Evolutionary conservation across 1,140 invertebrate genomes (phyloP).

Genomic region (Drosophila leontia): DNA sequence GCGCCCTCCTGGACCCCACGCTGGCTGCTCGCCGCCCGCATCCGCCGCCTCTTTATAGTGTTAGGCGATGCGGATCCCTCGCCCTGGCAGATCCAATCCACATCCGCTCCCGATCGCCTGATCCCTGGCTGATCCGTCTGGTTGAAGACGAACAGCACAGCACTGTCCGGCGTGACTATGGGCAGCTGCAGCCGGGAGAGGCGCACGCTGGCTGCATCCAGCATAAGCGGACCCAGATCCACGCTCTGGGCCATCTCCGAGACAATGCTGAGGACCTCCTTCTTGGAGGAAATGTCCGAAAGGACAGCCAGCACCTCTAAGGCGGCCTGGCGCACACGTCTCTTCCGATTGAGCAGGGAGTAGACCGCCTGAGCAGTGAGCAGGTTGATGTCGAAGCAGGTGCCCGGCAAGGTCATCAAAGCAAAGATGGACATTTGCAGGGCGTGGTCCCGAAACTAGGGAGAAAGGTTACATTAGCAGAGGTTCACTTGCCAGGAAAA

Average conservation of each 20-base stretch:
- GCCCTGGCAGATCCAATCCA: constrained; percentile 90
- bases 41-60: constrained; percentile 80
- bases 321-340: constrained; percentile 91
- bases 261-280: constrained; percentile 85
- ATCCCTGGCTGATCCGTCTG: constrained; percentile 33
- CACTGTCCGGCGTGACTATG: constrained; percentile 88
- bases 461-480: not conserved
- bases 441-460: constrained; percentile 90
- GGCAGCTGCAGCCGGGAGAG: constrained; percentile 89
- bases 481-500: not conserved
- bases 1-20: not conserved
- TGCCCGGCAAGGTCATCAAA: constrained; percentile 91
- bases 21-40: constrained; percentile 39
- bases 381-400: constrained; percentile 90
- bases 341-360: constrained; percentile 89
- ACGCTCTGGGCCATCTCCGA: constrained; percentile 79
- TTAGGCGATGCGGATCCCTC: constrained; percentile 87
- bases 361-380: constrained; percentile 87
- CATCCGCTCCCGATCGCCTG: constrained; percentile 86
- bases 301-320: constrained; percentile 93
- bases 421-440: constrained; percentile 92
- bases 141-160: constrained; percentile 89
- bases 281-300: constrained; percentile 89
- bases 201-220: constrained; percentile 86
- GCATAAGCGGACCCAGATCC: constrained; percentile 84